Evolutionary conservation across 2,797 vertebrate genomes (phyloP), one percentile per base, ranked within the genome.

Genomic region (Peromyscus eremicus): DNA sequence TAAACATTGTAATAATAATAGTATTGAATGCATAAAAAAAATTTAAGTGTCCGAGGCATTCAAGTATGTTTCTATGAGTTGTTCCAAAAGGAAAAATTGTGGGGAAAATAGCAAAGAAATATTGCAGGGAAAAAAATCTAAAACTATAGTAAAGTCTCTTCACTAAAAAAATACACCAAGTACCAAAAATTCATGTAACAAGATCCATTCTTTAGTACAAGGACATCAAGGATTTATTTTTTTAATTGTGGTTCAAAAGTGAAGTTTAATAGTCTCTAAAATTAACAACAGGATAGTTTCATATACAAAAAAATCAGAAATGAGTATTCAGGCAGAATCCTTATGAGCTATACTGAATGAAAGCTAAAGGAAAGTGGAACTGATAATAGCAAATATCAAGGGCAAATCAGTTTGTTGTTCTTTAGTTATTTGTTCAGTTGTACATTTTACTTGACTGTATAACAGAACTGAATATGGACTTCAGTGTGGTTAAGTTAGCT

Each of bases 101-200:
- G 16, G 37, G 9, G 3, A 52, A 79, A 88, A 46, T 40, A 64
- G 8, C 5, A 83, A 89, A 73, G 34, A 21, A 71, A 71, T 27
- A 55, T 11, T 17, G 1, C 19, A 29, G 3, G 29, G 16, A 5
- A 79, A 46, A 81, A 43, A 82, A 40, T 84, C 2, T 17, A 37
- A 25, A 71, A 49, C 8, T 49, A 4, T 5, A 43, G 55, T 12
- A 62, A 87, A 49, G 19, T 86, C 5, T 85, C 49, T 25, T 79
- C 2, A n/a, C 10, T 37, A 14, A 27, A 86, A n/a, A 0, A 1
- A 13, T 9, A 6, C 4, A 89, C 8, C 0, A 29, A 55, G 21
- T 57, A 16, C 37, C 40, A 83, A 62, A 46, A 55, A 6, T 32
- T 27, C 46, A n/a, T 32, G 5, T 6, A 64, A 71, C 40, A 66